A percentile compares a stretch with the other conserved stretches of the same genome.
phyloP scores from a whole-genome alignment of 2,888 invertebrate species.

The Galerucella nymphaeae region DNA sequence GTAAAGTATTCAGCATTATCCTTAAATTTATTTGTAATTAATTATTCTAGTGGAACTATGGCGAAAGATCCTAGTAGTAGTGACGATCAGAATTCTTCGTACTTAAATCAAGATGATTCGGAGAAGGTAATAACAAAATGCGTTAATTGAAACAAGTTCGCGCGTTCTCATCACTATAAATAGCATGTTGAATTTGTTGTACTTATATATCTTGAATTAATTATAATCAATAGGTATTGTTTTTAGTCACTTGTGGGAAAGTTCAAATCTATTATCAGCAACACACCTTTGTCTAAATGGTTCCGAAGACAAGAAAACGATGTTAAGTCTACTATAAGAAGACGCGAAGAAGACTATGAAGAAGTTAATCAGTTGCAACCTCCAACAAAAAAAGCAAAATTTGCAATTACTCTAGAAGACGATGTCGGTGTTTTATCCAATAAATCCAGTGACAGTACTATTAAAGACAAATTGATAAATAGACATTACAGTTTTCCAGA shows the following conservation, averaged over 20 bases:
- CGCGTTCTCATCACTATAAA: slow-evolving; percentile 62
- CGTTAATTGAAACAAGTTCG: slow-evolving; percentile 56
- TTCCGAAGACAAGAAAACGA: slow-evolving; percentile 60
- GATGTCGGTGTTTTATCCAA: slow-evolving; percentile 29
- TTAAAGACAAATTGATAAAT: slow-evolving; percentile 35
- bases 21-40: slow-evolving; percentile 53
- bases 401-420: slow-evolving; percentile 45
- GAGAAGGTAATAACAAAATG: slow-evolving; percentile 59
- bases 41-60: slow-evolving; percentile 58
- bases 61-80: slow-evolving; percentile 58
- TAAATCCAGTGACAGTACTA: slow-evolving; percentile 18
- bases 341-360: slow-evolving; percentile 61
- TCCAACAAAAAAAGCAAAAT: slow-evolving; percentile 64
- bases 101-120: slow-evolving; percentile 53
- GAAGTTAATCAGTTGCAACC: slow-evolving; percentile 61
- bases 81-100: slow-evolving; percentile 51
- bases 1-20: slow-evolving; percentile 56
- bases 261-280: slow-evolving; percentile 72
- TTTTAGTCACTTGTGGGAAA: slow-evolving; percentile 78
- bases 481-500: slow-evolving; percentile 52
- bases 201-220: slow-evolving; percentile 18
- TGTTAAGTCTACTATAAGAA: slow-evolving; percentile 56
- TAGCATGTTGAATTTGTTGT: slow-evolving; percentile 46
- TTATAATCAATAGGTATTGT: slow-evolving; percentile 34
- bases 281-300: slow-evolving; percentile 71